phyloP scores from a whole-genome alignment of 2,888 invertebrate species.

The Trissolcus brochymenae region DNA sequence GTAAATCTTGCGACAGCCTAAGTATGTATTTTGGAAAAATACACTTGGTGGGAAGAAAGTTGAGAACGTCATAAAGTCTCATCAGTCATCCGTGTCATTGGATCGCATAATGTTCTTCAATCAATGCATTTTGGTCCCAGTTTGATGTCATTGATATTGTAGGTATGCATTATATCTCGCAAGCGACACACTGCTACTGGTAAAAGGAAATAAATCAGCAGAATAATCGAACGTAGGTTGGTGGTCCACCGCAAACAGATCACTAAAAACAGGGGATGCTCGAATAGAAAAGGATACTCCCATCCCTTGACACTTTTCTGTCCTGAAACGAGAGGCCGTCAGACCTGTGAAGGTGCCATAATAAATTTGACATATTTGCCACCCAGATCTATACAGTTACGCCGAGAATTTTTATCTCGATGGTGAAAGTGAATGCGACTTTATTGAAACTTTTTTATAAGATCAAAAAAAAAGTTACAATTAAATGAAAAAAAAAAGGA shows the following conservation, averaged over 20 bases:
- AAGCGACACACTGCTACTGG: slow-evolving; percentile 49
- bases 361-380: slow-evolving; percentile 36
- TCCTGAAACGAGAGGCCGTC: slow-evolving; percentile 25
- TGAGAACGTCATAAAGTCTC: slow-evolving; percentile 30
- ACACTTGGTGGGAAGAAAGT: slow-evolving; percentile 22
- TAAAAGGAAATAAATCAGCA: slow-evolving; percentile 58
- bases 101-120: slow-evolving; percentile 47
- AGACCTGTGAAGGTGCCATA: slow-evolving; percentile 19
- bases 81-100: slow-evolving; percentile 51
- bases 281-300: slow-evolving; percentile 34
- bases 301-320: slow-evolving; percentile 39
- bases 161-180: slow-evolving; percentile 47
- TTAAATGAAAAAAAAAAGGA: too few species aligned
- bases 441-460: too few species aligned
- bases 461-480: too few species aligned
- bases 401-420: slow-evolving; percentile 20
- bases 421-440: slow-evolving; percentile 24
- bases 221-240: slow-evolving; percentile 40
- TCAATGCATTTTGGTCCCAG: slow-evolving; percentile 44
- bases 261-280: slow-evolving; percentile 55
- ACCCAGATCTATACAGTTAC: slow-evolving; percentile 23
- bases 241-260: slow-evolving; percentile 58
- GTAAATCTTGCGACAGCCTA: too few species aligned
- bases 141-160: slow-evolving; percentile 50
- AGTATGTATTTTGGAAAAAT: not conserved